phyloP scores from a whole-genome alignment of 2,797 vertebrate genomes.

The Threskiornis aethiopicus region DNA sequence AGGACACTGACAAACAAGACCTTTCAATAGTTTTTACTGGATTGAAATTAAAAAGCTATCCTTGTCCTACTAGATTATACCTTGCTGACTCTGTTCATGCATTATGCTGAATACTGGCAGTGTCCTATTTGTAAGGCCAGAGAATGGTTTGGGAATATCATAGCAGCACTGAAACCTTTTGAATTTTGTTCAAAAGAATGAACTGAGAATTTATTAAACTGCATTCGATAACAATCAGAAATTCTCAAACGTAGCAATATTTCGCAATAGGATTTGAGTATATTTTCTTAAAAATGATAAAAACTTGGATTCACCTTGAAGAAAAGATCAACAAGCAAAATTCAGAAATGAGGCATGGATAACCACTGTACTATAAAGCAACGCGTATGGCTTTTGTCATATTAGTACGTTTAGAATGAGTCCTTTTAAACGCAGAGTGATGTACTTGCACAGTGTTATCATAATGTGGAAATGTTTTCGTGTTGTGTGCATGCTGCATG shows the following conservation, averaged over 20 bases:
- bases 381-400: accelerated
- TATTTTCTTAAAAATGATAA: not conserved
- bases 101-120: not conserved
- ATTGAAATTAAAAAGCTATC: not conserved
- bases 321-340: not conserved
- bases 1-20: not conserved
- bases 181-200: not conserved
- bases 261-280: not conserved
- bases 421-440: not conserved
- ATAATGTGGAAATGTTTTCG: not conserved
- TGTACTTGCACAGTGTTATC: not conserved
- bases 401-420: not conserved
- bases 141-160: not conserved
- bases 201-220: not conserved
- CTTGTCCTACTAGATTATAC: not conserved
- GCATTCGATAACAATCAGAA: not conserved
- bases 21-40: not conserved
- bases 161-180: not conserved
- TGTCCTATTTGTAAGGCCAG: not conserved
- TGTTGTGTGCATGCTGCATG: not conserved
- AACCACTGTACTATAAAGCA: not conserved
- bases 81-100: not conserved
- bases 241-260: not conserved
- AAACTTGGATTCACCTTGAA: not conserved
- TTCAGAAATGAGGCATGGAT: not conserved